phyloP scores from a whole-genome alignment of 2,113 vertebrate species.

The Poeciliopsis prolifica region DNA sequence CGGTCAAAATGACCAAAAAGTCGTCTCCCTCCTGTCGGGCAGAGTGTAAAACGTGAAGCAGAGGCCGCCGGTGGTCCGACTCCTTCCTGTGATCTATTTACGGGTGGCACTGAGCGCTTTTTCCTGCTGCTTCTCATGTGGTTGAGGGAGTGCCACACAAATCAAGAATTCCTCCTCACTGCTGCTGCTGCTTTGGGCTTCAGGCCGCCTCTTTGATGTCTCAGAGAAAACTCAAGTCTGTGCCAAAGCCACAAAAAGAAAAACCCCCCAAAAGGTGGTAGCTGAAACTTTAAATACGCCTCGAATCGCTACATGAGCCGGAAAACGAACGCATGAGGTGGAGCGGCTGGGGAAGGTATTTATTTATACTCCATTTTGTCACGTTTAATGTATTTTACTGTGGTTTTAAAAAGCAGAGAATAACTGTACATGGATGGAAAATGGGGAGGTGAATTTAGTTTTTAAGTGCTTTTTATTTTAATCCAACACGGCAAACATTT shows the following conservation, averaged over 20 bases:
- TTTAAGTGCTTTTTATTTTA: no score
- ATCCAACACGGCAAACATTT: no score
- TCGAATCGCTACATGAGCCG: constrained; percentile 7
- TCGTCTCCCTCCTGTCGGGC: not conserved
- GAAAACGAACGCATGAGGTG: not conserved
- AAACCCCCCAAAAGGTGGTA: no score
- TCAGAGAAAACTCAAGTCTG: constrained; percentile 17
- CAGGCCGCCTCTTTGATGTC: constrained; percentile 37
- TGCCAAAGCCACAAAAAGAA: constrained; percentile 42
- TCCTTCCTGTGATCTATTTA: constrained; percentile 61
- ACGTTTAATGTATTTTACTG: no score
- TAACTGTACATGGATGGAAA: not conserved
- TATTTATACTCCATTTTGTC: not conserved
- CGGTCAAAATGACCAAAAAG: not conserved
- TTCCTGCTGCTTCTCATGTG: constrained; percentile 51
- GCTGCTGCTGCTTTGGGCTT: constrained; percentile 18
- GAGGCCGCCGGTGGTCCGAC: constrained; percentile 25
- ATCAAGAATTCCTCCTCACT: constrained; percentile 48
- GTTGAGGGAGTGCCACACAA: constrained; percentile 65
- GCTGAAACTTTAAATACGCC: constrained; percentile 30
- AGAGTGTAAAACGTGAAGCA: constrained; percentile 21
- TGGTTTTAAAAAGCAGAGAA: no score
- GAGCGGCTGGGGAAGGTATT: not conserved
- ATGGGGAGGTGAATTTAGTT: no score
- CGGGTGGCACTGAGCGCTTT: constrained; percentile 29